These are phyloP conservation scores for Apus apus DNA, from an alignment of 2,113 vertebrate genomes.

Conservation along the genomic window DNA sequence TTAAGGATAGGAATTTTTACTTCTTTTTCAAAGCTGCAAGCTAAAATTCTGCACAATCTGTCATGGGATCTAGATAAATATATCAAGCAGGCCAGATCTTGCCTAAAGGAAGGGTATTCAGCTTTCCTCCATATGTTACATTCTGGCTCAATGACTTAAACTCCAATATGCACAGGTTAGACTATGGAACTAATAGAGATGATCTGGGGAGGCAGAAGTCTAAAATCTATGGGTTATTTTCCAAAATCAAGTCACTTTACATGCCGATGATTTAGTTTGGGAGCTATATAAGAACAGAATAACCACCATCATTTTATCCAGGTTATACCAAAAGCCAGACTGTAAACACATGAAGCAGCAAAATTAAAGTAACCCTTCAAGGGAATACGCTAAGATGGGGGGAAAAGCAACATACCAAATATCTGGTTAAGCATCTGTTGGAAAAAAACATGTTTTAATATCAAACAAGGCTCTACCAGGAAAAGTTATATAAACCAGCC, in stretches of 20 bases:
- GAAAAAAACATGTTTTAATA: neutral
- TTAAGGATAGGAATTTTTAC: neutral
- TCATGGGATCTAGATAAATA: neutral
- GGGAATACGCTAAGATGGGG: neutral
- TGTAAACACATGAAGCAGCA: neutral
- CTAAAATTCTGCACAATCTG: neutral
- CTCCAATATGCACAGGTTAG: neutral
- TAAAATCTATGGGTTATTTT: neutral
- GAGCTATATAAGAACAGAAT: neutral
- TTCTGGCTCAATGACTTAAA: neutral
- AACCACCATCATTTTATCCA: neutral
- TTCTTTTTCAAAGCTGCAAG: neutral
- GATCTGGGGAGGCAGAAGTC: neutral
- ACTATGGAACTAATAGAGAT: neutral
- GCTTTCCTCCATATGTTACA: neutral
- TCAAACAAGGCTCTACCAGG: constrained; percentile 27
- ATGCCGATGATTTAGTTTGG: neutral
- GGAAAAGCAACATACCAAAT: neutral
- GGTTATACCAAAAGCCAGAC: neutral
- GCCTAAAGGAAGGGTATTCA: neutral
- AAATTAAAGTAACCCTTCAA: constrained; percentile 16
- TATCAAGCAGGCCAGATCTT: neutral
- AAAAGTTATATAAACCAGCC: constrained; percentile 27
- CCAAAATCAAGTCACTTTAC: neutral
- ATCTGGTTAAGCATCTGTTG: neutral